A percentile compares a stretch with the other conserved stretches of the same genome.
Evolutionary conservation across 2,113 vertebrate species (phyloP).

Genomic region (Phaethornis superciliosus): DNA sequence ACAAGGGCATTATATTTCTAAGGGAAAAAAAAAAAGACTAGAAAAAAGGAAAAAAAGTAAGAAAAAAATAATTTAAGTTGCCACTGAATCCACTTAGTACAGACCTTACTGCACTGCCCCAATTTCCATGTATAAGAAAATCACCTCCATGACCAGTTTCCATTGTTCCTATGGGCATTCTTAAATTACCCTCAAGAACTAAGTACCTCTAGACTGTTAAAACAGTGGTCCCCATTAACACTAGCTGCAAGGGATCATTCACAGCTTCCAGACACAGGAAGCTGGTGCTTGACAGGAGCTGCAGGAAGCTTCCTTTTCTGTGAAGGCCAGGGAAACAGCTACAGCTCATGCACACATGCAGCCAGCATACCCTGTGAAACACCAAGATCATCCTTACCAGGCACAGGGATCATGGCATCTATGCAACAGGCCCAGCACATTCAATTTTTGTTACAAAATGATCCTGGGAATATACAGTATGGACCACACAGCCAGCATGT

Average conservation of each 20-base stretch:
- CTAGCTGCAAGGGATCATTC: neutral
- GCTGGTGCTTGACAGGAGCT: neutral
- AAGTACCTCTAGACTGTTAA: neutral
- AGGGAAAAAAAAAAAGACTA: neutral
- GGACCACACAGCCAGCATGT: neutral
- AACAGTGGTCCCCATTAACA: neutral
- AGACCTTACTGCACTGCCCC: neutral
- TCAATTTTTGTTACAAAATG: neutral
- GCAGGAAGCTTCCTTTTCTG: neutral
- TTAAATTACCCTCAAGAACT: neutral
- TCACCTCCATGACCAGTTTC: neutral
- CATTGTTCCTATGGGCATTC: neutral
- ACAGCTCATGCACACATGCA: fast-evolving
- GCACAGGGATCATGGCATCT: neutral
- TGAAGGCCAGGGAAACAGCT: neutral
- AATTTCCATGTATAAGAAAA: neutral
- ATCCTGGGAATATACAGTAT: neutral
- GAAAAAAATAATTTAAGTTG: neutral
- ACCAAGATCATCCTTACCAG: neutral
- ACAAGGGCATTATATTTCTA: neutral
- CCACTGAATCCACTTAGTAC: neutral
- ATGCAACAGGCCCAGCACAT: fast-evolving
- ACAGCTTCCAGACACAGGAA: neutral
- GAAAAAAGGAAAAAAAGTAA: neutral
- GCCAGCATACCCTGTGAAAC: neutral